Percentiles rank a stretch among this genome's conserved stretches.
Evolutionary conservation across 2,113 vertebrate genomes (phyloP).

Genomic region (Spilogale gracilis): DNA sequence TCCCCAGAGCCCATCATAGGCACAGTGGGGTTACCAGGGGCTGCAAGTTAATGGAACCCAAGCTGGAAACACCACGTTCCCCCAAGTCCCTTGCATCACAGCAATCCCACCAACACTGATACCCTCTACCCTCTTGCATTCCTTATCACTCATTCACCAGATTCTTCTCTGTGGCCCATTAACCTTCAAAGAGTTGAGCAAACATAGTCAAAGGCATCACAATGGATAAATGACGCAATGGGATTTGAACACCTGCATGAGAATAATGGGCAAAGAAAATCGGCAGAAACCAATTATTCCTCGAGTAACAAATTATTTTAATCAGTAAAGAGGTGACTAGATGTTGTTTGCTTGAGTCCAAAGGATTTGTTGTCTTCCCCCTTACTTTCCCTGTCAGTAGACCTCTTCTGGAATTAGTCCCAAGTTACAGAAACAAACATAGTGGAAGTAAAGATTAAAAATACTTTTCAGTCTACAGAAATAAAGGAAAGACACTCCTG

Average conservation of each 20-base stretch:
- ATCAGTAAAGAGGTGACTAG: not conserved
- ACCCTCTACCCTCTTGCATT: not conserved
- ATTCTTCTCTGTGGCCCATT: conserved; percentile 1
- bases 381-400: not conserved
- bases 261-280: conserved; percentile 18
- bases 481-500: not conserved
- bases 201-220: not conserved
- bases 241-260: conserved; percentile 66
- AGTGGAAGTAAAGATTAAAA: not conserved
- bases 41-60: not conserved
- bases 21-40: not conserved
- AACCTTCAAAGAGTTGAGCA: not conserved
- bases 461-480: not conserved
- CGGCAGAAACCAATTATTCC: conserved; percentile 17
- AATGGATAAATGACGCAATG: not conserved
- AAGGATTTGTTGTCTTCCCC: not conserved
- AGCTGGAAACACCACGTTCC: not conserved
- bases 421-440: conserved; percentile 36
- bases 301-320: conserved; percentile 37
- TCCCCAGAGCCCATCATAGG: not conserved
- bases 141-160: not conserved
- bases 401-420: conserved; percentile 29
- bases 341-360: not conserved
- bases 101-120: not conserved
- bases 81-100: not conserved